phyloP scores from a whole-genome alignment of 2,113 vertebrate genomes.

The Podilymbus podiceps region DNA sequence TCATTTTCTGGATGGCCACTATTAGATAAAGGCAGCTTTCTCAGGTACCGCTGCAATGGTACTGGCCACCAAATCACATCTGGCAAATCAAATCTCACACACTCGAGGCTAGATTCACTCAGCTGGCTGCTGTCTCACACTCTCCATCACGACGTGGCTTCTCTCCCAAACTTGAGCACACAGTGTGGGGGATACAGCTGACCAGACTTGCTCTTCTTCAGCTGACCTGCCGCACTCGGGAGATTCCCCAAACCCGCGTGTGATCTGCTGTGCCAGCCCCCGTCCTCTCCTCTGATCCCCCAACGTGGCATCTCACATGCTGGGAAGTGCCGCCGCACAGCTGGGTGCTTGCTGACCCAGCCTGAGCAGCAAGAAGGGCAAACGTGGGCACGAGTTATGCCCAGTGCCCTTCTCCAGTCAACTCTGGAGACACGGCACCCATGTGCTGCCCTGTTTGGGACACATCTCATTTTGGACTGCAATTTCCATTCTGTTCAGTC shows the following conservation, averaged over 20 bases:
- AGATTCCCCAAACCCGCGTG: background rate
- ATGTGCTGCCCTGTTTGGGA: fast-evolving
- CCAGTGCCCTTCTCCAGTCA: background rate
- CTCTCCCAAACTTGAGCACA: background rate
- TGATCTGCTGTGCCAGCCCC: background rate
- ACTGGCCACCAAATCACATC: background rate
- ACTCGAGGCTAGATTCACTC: background rate
- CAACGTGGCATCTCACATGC: fast-evolving
- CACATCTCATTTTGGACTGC: background rate
- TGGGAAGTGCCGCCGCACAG: fast-evolving
- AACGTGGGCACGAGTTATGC: fast-evolving
- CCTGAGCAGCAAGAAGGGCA: background rate
- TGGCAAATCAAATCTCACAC: background rate
- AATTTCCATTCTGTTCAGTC: background rate
- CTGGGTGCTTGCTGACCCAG: background rate
- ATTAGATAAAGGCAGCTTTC: conserved; percentile 19
- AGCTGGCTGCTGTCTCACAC: background rate
- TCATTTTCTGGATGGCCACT: conserved; percentile 35
- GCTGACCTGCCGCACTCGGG: background rate
- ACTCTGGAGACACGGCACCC: background rate
- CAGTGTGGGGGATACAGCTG: background rate
- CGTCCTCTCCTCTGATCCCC: background rate
- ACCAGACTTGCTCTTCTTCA: background rate
- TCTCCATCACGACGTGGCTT: fast-evolving
- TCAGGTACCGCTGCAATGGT: background rate